phyloP scores from a whole-genome alignment of 2,888 invertebrate species.

The Chymomyza amoena region DNA sequence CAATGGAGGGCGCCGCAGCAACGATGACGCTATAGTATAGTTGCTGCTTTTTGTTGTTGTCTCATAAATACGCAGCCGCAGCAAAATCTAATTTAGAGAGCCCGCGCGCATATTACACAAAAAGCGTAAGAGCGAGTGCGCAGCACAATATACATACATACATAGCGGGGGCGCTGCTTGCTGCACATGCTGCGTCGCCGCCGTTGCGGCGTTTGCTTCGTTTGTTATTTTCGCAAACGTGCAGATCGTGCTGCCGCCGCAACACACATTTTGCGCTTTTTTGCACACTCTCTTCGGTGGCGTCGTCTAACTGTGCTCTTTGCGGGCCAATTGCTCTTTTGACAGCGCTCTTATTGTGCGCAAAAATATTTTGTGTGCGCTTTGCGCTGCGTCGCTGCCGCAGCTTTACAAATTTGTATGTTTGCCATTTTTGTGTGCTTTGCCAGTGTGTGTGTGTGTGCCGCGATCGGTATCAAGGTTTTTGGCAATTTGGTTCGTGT shows the following conservation, averaged over 20 bases:
- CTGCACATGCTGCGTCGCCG: conserved; percentile 29
- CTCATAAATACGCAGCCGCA: conserved; percentile 47
- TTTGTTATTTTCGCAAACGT: conserved; percentile 43
- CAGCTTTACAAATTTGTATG: conserved; percentile 11
- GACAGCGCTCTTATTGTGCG: conserved; percentile 38
- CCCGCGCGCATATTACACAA: conserved; percentile 22
- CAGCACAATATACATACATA: conserved; percentile 58
- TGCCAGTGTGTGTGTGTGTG: conserved; percentile 19
- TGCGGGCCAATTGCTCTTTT: conserved; percentile 20
- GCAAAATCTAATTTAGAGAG: background rate
- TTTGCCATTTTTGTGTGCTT: conserved; percentile 39
- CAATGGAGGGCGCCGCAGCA: conserved; percentile 20
- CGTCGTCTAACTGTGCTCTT: conserved; percentile 6
- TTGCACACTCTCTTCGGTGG: conserved; percentile 20
- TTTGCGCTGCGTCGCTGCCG: background rate
- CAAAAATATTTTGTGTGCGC: conserved; percentile 26
- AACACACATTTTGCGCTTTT: conserved; percentile 8
- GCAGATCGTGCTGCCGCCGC: conserved; percentile 23
- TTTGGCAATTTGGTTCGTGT: conserved; percentile 76
- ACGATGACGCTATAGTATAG: conserved; percentile 61
- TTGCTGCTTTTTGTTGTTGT: conserved; percentile 50
- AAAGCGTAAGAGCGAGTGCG: conserved; percentile 22
- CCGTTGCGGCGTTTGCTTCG: conserved; percentile 4
- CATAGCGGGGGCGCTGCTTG: conserved; percentile 45
- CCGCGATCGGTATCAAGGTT: conserved; percentile 77